Evolutionary conservation across 2,888 invertebrate genomes (phyloP).

Genomic region (Allolobophora icterica): DNA sequence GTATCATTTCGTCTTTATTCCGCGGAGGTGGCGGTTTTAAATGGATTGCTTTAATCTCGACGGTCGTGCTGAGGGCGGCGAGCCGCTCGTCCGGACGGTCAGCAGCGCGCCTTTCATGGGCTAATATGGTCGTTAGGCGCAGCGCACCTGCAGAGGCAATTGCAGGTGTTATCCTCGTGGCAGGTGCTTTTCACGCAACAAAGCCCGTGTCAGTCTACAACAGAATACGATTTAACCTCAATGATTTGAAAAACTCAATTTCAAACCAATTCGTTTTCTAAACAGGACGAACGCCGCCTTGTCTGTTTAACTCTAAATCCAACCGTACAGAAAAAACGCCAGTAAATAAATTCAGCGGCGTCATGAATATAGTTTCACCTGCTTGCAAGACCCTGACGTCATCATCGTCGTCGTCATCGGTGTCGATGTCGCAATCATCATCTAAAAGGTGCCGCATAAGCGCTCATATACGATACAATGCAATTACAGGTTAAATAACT

Average conservation of each 20-base stretch:
- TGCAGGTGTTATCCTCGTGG: neutral
- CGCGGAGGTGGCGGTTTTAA: neutral
- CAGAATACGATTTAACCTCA: conserved; percentile 19
- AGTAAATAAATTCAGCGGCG: neutral
- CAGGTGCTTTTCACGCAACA: conserved; percentile 5
- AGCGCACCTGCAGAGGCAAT: neutral
- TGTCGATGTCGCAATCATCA: neutral
- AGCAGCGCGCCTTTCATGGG: neutral
- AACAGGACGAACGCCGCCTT: too few species aligned
- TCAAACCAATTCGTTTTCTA: neutral
- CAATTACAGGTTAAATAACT: too few species aligned
- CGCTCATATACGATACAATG: too few species aligned
- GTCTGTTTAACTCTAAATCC: neutral
- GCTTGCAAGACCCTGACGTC: neutral
- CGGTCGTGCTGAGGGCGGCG: neutral
- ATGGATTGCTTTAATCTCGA: neutral
- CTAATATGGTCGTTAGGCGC: neutral
- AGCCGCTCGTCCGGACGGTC: neutral
- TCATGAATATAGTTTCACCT: neutral
- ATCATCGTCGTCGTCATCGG: neutral
- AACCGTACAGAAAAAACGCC: too few species aligned
- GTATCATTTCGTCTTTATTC: neutral
- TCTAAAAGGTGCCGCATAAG: neutral
- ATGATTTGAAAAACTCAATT: neutral
- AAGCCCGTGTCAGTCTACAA: neutral